Evolutionary conservation across 1,140 invertebrate genomes (phyloP), one percentile per base, ranked within the genome.

Genomic region (Trinorchestia longiramus): DNA sequence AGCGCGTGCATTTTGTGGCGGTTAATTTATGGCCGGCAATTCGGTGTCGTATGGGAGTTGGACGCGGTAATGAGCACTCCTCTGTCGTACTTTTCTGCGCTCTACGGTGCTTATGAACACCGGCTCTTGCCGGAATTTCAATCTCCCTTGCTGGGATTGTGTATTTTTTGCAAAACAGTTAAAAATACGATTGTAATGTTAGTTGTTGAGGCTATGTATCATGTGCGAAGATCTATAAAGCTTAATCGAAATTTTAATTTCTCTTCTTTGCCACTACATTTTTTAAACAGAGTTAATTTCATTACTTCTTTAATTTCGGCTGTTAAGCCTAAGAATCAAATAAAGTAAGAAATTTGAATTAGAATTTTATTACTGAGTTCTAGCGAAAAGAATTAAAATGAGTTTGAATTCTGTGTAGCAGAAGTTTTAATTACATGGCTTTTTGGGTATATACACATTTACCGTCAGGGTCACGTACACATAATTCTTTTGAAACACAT

Each of bases 1-100:
- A 90, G 41, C 41, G n/a, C 88, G 8, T 42, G n/a, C 43, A 41
- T 42, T 41, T 42, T 90, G 88, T 41, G 36, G 88, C 88, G 43
- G 41, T 90, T 90, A 90, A 90, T 90, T 90, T 90, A 90, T 90
- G 88, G 43, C 41, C 88, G 88, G 41, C 88, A 90, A 90, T 90
- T 90, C 43, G 62, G 62, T 77, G 62, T 77, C 62, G 62, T 77
- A 77, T 36, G 62, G 28, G 62, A 77, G 62, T 77, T 19, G 28
- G 11, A 77, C 36, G 62, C 62, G 62, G 62, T 77, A 77, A 77
- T 77, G 62, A 77, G 62, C 47, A 19, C 47, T 53, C 47, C 47
- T 6, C 8, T 87, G 41, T 0, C 88, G n/a, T 15, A 90, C 88
- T 90, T 90, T 90, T 42, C 28, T 11, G 43, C 11, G 88, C 41